These are phyloP conservation scores for Ectemnius continuus DNA, from an alignment of 2,888 invertebrate species.

Conservation along the genomic window DNA sequence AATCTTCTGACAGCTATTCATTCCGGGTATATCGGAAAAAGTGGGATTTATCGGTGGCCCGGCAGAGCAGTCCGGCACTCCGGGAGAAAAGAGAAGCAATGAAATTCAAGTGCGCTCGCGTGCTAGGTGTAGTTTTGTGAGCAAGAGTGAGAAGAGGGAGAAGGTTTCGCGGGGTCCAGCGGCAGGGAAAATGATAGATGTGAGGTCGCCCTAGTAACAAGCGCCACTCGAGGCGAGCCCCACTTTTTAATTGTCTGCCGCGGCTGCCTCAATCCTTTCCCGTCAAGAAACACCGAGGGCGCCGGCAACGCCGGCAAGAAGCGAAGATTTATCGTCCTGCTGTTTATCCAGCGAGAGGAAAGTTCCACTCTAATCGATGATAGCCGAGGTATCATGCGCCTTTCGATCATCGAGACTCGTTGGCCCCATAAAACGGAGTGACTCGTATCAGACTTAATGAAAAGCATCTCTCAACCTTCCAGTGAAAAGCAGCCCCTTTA, in stretches of 20 bases:
- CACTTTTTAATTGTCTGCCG: conserved; percentile 57
- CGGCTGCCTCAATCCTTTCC: conserved; percentile 12
- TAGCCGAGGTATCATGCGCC: no score
- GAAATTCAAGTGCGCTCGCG: conserved; percentile 61
- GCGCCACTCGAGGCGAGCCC: conserved; percentile 67
- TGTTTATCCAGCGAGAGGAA: conserved; percentile 70
- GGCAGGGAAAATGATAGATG: conserved; percentile 72
- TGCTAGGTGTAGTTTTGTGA: not conserved
- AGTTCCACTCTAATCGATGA: conserved; percentile 51
- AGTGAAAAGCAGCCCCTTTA: no score
- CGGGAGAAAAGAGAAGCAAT: conserved; percentile 59
- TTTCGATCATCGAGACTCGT: no score
- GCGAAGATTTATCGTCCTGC: conserved; percentile 74
- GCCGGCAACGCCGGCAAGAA: conserved; percentile 39
- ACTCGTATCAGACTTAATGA: no score
- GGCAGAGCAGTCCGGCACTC: no score
- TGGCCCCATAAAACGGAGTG: no score
- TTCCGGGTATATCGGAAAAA: not conserved
- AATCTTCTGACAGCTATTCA: no score
- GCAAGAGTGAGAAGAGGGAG: conserved; percentile 26
- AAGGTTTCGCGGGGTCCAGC: conserved; percentile 57
- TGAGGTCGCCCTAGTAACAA: conserved; percentile 71
- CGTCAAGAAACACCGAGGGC: conserved; percentile 20
- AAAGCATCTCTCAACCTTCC: no score
- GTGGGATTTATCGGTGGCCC: not conserved